Conservation (phyloP, 2,113 vertebrate species). For the Tretioscincus oriximinensis region DNA sequence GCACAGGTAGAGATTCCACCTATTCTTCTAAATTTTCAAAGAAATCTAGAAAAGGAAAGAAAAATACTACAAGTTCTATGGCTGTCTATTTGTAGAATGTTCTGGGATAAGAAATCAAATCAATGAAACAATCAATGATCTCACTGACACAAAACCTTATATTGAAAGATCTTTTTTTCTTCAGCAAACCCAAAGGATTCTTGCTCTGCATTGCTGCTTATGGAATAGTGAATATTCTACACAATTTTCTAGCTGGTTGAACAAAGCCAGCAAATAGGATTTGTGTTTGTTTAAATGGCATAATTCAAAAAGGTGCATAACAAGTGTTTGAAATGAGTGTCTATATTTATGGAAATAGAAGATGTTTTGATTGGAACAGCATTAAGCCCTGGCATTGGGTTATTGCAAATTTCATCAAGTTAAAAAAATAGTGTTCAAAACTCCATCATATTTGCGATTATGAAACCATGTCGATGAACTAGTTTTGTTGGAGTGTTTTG, state of each 20-base stretch:
- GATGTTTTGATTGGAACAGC: conserved; percentile 27
- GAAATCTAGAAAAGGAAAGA: no score
- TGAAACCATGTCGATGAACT: not conserved
- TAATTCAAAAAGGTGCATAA: conserved; percentile 22
- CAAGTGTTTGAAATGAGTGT: conserved; percentile 21
- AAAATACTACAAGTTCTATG: no score
- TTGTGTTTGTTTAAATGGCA: conserved; percentile 41
- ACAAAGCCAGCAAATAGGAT: conserved; percentile 8
- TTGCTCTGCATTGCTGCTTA: conserved; percentile 24
- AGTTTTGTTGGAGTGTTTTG: not conserved
- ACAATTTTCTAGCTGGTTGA: conserved; percentile 13
- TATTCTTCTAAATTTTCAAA: no score
- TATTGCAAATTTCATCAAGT: not conserved
- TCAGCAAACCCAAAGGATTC: conserved; percentile 41
- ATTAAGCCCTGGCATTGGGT: not conserved
- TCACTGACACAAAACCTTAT: no score
- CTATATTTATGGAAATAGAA: conserved; percentile 23
- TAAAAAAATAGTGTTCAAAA: not conserved
- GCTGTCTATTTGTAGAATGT: no score
- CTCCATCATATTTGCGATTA: not conserved
- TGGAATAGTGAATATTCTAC: not conserved
- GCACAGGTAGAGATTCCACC: no score
- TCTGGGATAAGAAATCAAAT: no score
- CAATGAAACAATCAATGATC: no score
- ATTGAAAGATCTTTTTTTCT: not conserved